These are phyloP conservation scores for Philaethria dido DNA, from an alignment of 2,888 invertebrate species.

Conservation along the genomic window DNA sequence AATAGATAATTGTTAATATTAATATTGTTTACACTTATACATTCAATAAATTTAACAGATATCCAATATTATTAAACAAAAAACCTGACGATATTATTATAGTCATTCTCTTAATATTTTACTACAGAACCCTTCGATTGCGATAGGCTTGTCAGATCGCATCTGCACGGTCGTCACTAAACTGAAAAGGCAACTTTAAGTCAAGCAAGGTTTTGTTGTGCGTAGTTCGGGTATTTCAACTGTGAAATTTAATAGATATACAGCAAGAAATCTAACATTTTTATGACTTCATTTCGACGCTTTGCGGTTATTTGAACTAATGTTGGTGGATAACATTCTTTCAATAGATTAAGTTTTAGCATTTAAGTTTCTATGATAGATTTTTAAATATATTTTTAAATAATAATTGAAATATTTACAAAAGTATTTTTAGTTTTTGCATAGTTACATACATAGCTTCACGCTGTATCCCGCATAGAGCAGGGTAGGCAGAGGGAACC, in stretches of 20 bases:
- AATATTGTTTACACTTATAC: too few relatives aligned
- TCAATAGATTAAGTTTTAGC: not conserved
- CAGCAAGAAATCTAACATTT: constrained; percentile 44
- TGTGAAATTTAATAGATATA: constrained; percentile 36
- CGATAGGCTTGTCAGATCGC: constrained; percentile 51
- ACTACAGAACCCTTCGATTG: constrained; percentile 6
- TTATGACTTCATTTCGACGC: constrained; percentile 41
- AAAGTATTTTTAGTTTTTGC: too few relatives aligned
- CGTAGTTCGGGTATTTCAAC: constrained; percentile 20
- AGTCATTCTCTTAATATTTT: not conserved
- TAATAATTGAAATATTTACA: too few relatives aligned
- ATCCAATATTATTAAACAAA: too few relatives aligned
- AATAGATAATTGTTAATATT: too few relatives aligned
- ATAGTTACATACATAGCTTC: too few relatives aligned
- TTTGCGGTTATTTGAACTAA: constrained; percentile 24
- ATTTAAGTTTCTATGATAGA: not conserved
- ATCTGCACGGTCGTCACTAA: constrained; percentile 43
- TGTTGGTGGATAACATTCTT: not conserved
- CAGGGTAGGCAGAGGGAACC: too few relatives aligned
- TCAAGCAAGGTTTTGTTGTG: constrained; percentile 21
- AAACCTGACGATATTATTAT: too few relatives aligned
- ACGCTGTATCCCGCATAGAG: too few relatives aligned
- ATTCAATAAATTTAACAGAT: too few relatives aligned
- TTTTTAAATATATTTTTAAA: not conserved
- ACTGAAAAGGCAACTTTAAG: constrained; percentile 23